Percentiles rank a stretch among this genome's conserved stretches.
Conservation (phyloP, 1,140 invertebrate genomes). For the Drosophila tristis region DNA sequence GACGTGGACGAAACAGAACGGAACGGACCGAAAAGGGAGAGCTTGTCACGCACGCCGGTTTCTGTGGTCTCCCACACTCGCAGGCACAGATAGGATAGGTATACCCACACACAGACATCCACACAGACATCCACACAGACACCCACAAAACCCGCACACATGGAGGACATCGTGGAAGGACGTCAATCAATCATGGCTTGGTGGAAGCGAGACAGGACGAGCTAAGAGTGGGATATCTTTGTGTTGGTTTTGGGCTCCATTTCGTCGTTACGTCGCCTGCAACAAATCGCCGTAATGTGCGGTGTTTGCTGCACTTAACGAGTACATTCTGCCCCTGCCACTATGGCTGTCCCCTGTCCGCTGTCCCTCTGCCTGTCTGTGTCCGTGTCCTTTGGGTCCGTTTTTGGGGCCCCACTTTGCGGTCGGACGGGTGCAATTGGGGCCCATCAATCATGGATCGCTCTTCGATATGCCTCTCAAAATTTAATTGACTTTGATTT, state of each 20-base stretch:
- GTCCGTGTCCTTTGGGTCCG: background rate
- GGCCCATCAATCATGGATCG: slow-evolving; percentile 61
- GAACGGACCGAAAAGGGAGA: slow-evolving; percentile 14
- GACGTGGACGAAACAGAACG: slow-evolving; percentile 7
- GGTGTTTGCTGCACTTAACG: slow-evolving; percentile 76
- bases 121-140: slow-evolving; percentile 1
- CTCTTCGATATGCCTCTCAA: slow-evolving; percentile 57
- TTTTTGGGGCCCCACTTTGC: slow-evolving; percentile 12
- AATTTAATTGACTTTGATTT: slow-evolving; percentile 77
- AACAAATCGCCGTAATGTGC: slow-evolving; percentile 71
- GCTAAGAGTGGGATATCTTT: slow-evolving; percentile 1
- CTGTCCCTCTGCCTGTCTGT: background rate
- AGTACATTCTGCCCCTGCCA: slow-evolving; percentile 29
- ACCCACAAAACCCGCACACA: too few species aligned
- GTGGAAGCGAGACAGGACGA: slow-evolving; percentile 4
- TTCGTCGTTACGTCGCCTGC: slow-evolving; percentile 50
- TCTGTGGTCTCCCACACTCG: slow-evolving; percentile 36
- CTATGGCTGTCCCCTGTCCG: background rate
- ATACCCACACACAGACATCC: slow-evolving; percentile 6
- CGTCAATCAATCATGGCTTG: slow-evolving; percentile 68
- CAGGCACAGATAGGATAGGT: slow-evolving; percentile 14
- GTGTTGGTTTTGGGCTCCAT: slow-evolving; percentile 43
- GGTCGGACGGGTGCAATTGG: slow-evolving; percentile 55
- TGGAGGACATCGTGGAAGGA: background rate
- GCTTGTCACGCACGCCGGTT: slow-evolving; percentile 46